These are phyloP conservation scores for Phania funesta DNA, from an alignment of 2,888 invertebrate species.

Conservation along the genomic window DNA sequence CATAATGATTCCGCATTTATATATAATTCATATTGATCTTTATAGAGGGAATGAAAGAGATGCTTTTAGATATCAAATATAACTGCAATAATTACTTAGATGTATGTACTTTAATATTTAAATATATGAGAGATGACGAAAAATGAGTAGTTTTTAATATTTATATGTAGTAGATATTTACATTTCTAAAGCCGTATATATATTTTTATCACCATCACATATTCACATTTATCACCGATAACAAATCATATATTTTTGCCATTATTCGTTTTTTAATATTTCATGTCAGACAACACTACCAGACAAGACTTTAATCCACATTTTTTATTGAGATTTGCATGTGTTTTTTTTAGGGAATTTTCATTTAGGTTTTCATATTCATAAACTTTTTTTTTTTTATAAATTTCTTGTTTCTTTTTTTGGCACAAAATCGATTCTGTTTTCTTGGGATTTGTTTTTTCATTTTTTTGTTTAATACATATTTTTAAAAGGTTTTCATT, in stretches of 20 bases:
- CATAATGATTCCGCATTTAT: slow-evolving; percentile 16
- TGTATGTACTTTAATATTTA: neutral
- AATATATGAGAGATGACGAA: neutral
- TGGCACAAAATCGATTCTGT: slow-evolving; percentile 63
- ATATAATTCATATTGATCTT: slow-evolving; percentile 2
- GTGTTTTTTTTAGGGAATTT: slow-evolving; percentile 9
- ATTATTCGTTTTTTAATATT: slow-evolving; percentile 15
- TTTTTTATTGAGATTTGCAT: slow-evolving; percentile 28
- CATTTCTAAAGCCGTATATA: slow-evolving; percentile 15
- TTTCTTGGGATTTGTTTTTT: slow-evolving; percentile 5
- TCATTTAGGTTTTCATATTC: slow-evolving; percentile 38
- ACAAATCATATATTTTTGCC: slow-evolving; percentile 3
- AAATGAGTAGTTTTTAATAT: slow-evolving; percentile 32
- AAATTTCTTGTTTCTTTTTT: slow-evolving; percentile 36
- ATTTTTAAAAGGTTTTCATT: slow-evolving; percentile 42
- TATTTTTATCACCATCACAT: slow-evolving; percentile 36
- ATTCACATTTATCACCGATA: slow-evolving; percentile 17
- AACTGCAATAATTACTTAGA: slow-evolving; percentile 21
- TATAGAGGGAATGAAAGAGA: neutral
- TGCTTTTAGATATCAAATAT: neutral
- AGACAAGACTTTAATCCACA: slow-evolving; percentile 12
- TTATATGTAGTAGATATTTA: slow-evolving; percentile 26
- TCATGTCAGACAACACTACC: slow-evolving; percentile 10
- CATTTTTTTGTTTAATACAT: slow-evolving; percentile 37
- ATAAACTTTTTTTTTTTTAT: slow-evolving; percentile 23